Base-by-base conservation (phyloP, 1,140 invertebrate species). In the Drosophila albomicans region DNA sequence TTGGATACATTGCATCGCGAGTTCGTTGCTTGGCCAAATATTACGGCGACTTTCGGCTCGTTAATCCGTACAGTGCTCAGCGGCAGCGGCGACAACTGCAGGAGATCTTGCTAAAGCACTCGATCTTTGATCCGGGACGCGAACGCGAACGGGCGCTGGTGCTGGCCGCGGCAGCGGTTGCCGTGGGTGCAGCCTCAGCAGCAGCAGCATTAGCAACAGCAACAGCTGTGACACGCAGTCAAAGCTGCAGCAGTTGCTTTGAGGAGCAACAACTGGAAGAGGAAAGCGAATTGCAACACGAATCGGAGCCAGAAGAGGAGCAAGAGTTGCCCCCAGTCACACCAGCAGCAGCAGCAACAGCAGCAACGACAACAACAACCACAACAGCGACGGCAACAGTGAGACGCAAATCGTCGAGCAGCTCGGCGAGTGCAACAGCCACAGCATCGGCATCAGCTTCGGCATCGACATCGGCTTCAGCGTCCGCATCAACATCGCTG, bases 1-100 rank as follows among this genome's bases (percentile, higher is more conserved):
- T 92, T 49, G 91, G 91, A 58, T 92, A 91, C 20, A 92, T 92
- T 67, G 91, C 91, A 8, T 92, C 91, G 5, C 63, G 90, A 0
- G 87, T 92, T 13, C 91, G 91, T 11, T 81, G 82, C 11, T 51
- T 92, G 51, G 75, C 87, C n/a, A 86, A 91, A 51, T 86, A 79
- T 32, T 92, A 92, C 74, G 86, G 81, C 13, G 89, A 92, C 25
- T 92, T 92, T 30, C 82, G 65, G 0, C 57, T 92, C 49, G 71
- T 79, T 30, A 92, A 92, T 81, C 91, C 91, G 5, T 92, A 92
- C 57, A 92, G 88, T 61, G 87, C 87, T 7, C 70, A 80, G 3
- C 84, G 89, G 10, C 91, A 92, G 54, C 85, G 85, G 5, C 80
- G 86, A 1, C 88, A 91, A 25, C 64, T 92, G 71, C 91, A 91